A percentile compares a stretch with the other conserved stretches of the same genome.
These are phyloP conservation scores for Stichopus horrens DNA, from an alignment of 53 echinoderm and acorn worm genomes.

Conservation along the genomic window DNA sequence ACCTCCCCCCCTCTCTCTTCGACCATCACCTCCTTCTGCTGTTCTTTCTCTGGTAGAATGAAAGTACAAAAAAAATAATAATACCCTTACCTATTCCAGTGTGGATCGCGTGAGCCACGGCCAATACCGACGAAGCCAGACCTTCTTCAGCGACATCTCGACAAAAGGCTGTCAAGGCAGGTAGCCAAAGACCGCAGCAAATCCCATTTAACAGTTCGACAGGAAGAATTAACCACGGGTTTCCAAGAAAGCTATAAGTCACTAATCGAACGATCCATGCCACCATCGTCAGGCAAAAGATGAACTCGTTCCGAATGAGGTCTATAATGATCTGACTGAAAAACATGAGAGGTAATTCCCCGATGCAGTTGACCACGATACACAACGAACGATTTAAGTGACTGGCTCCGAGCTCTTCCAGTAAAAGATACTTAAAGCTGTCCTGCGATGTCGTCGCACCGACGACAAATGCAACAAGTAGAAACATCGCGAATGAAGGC, in stretches of 20 bases:
- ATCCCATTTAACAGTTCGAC: constrained; percentile 1
- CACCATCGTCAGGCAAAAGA: not conserved
- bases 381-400: constrained; percentile 23
- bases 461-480: constrained; percentile 2
- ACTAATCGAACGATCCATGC: constrained; percentile 7
- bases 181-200: not conserved
- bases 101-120: not conserved
- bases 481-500: not conserved
- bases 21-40: no score
- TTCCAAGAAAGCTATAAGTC: not conserved
- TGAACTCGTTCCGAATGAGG: not conserved
- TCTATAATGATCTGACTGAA: not conserved
- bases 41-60: not conserved
- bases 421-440: constrained; percentile 8
- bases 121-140: not conserved
- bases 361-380: constrained; percentile 1
- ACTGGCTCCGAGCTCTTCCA: constrained; percentile 5
- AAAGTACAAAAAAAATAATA: not conserved
- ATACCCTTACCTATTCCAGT: constrained; percentile 1
- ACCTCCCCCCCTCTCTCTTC: no score
- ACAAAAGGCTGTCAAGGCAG: constrained; percentile 2
- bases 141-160: not conserved
- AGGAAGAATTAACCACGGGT: constrained; percentile 18
- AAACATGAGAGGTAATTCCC: not conserved
- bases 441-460: constrained; percentile 21